Evolutionary conservation across 2,113 vertebrate genomes (phyloP).

Genomic region (Phocoena sinus): DNA sequence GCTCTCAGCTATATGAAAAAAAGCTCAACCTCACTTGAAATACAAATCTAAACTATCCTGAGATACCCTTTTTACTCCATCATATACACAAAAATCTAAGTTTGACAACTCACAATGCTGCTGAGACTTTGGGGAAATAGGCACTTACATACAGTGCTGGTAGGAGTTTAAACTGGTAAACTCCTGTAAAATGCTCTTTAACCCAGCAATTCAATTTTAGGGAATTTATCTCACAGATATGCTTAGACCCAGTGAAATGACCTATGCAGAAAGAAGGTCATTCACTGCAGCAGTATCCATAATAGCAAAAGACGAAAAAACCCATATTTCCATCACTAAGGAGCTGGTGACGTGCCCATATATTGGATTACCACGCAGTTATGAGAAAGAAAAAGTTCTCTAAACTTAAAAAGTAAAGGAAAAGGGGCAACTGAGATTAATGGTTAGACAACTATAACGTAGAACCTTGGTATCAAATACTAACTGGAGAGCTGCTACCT

Average conservation of each 20-base stretch:
- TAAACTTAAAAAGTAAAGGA: not conserved
- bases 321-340: not conserved
- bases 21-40: conserved; percentile 7
- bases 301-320: not conserved
- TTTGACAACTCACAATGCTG: not conserved
- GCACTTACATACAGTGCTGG: not conserved
- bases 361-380: not conserved
- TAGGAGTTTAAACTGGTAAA: not conserved
- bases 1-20: not conserved
- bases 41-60: not conserved
- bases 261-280: not conserved
- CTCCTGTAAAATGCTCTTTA: not conserved
- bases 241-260: not conserved
- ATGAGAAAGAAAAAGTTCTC: not conserved
- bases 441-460: not conserved
- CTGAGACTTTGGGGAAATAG: not conserved
- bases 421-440: not conserved
- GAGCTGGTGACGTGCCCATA: not conserved
- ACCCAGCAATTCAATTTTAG: not conserved
- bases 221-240: not conserved
- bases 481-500: not conserved
- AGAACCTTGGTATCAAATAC: not conserved
- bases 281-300: not conserved
- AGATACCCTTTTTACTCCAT: not conserved
- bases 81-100: not conserved